Evolutionary conservation across 1,140 invertebrate species (phyloP).

Genomic region (Harlomillsia oculata): DNA sequence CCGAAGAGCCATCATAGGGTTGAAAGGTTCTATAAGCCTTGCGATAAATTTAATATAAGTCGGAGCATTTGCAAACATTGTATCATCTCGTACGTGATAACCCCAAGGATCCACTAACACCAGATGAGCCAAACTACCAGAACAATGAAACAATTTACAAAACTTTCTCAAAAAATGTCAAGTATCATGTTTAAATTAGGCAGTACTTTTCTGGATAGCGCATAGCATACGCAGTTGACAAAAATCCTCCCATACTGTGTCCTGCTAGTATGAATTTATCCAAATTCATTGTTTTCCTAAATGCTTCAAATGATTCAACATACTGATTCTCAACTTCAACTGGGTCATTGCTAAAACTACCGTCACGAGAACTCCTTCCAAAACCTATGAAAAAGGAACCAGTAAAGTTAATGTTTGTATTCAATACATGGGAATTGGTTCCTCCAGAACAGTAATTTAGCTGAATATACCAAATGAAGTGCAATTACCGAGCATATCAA

Average conservation of each 20-base stretch:
- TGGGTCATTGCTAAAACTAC: constrained; percentile 68
- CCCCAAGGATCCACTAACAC: constrained; percentile 96
- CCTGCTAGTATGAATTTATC: constrained; percentile 83
- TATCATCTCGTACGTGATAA: no score
- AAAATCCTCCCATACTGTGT: constrained; percentile 72
- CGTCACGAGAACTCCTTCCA: constrained; percentile 78
- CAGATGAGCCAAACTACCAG: constrained; percentile 81
- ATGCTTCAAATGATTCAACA: constrained; percentile 85
- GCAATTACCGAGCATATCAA: no score
- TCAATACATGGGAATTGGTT: no score
- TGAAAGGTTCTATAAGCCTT: no score
- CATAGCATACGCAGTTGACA: constrained; percentile 75
- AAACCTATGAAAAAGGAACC: constrained; percentile 55
- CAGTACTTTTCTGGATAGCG: constrained; percentile 10
- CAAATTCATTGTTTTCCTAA: constrained; percentile 80
- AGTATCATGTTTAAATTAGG: background rate
- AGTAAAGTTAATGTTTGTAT: background rate
- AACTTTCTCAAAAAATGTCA: constrained; percentile 37
- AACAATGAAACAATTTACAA: no score
- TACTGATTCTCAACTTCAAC: constrained; percentile 76
- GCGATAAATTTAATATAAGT: no score
- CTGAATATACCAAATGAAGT: no score
- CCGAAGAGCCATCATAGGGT: no score
- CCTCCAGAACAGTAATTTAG: no score
- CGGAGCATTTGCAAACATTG: no score